phyloP scores from a whole-genome alignment of 1,140 invertebrate genomes.

The Philotrypesis tridentata region DNA sequence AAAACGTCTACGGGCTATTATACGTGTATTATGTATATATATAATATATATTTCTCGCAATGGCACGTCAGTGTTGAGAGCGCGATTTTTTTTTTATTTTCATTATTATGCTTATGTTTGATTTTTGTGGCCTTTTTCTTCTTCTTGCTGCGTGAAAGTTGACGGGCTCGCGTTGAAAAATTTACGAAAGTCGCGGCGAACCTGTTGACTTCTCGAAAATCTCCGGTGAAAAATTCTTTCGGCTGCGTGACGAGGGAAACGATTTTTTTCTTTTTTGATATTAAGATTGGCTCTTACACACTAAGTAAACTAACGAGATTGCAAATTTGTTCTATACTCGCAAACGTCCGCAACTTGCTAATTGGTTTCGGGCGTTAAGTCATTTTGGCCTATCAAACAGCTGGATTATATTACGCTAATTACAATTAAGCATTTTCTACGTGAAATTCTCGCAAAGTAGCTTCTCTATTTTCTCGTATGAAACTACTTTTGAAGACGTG shows the following conservation, averaged over 20 bases:
- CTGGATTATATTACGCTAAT: constrained; percentile 23
- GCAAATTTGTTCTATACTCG: not conserved
- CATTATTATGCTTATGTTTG: not conserved
- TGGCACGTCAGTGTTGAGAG: constrained; percentile 28
- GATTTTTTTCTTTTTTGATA: no score
- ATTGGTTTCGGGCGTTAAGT: constrained; percentile 1
- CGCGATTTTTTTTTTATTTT: constrained; percentile 13
- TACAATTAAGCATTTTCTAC: constrained; percentile 9
- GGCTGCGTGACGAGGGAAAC: no score
- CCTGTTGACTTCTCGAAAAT: no score
- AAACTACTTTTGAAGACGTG: not conserved
- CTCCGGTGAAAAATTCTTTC: no score
- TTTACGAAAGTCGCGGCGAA: no score
- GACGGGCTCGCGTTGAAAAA: no score
- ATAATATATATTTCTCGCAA: constrained; percentile 6
- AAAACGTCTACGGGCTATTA: constrained; percentile 30
- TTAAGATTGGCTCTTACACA: not conserved
- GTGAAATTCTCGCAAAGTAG: constrained; percentile 6
- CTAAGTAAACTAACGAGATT: constrained; percentile 15
- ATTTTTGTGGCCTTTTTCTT: not conserved
- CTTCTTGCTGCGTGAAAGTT: not conserved
- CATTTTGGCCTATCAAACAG: not conserved
- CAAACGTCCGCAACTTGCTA: not conserved
- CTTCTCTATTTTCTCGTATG: constrained; percentile 16
- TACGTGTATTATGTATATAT: constrained; percentile 8